Percentiles rank a stretch among this genome's conserved stretches.
phyloP scores from a whole-genome alignment of 2,888 invertebrate genomes.

The Lasioglossum leucozonium region DNA sequence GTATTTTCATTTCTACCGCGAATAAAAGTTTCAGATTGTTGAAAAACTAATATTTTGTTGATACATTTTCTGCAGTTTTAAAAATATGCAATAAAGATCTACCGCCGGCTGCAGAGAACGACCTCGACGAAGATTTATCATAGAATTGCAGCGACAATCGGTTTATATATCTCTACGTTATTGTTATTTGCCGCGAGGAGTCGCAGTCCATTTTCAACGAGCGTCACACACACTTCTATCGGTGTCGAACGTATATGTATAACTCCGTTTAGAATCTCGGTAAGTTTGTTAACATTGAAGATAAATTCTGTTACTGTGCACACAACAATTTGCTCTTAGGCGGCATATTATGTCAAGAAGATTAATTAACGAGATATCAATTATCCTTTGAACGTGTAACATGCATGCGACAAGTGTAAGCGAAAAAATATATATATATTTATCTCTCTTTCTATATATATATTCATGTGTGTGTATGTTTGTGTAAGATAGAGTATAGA shows the following conservation, averaged over 20 bases:
- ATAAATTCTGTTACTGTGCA: slow-evolving; percentile 60
- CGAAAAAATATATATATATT: slow-evolving; percentile 26
- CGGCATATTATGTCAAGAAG: slow-evolving; percentile 52
- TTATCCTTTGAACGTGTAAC: slow-evolving; percentile 28
- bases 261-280: slow-evolving; percentile 3
- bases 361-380: slow-evolving; percentile 48
- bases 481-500: neutral
- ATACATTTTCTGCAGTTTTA: too few relatives aligned
- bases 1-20: too few relatives aligned
- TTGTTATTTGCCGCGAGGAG: neutral
- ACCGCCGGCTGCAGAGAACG: too few relatives aligned
- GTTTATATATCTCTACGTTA: too few relatives aligned
- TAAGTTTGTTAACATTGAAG: slow-evolving; percentile 30
- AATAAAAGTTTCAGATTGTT: too few relatives aligned
- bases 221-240: neutral
- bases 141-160: too few relatives aligned
- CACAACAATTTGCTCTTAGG: slow-evolving; percentile 56
- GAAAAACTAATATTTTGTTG: too few relatives aligned
- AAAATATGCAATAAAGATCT: too few relatives aligned
- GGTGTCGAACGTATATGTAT: slow-evolving; percentile 2
- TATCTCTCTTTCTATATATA: neutral
- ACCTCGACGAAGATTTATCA: too few relatives aligned
- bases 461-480: neutral
- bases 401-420: slow-evolving; percentile 34
- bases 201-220: slow-evolving; percentile 5